A percentile compares a stretch with the other conserved stretches of the same genome.
phyloP scores from a whole-genome alignment of 1,140 invertebrate genomes.

The Steinernema feltiae region DNA sequence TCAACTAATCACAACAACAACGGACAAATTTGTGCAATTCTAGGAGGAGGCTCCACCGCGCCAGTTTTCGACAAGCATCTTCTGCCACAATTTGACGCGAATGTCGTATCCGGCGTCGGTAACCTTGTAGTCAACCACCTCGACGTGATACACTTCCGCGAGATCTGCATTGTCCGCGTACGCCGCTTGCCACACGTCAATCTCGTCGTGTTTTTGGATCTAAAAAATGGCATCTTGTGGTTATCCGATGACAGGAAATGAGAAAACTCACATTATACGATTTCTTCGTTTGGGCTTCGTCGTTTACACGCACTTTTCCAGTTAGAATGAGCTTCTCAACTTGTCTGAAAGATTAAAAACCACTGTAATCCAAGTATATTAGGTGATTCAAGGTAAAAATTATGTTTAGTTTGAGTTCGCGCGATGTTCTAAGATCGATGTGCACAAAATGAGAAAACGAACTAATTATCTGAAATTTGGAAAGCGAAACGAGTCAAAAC shows the following conservation, averaged over 20 bases:
- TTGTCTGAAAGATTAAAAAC: constrained; percentile 18
- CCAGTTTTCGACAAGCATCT: constrained; percentile 37
- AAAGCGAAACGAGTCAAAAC: too few species aligned
- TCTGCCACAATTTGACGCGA: constrained; percentile 32
- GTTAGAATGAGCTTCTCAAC: constrained; percentile 33
- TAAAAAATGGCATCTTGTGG: constrained; percentile 22
- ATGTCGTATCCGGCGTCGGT: constrained; percentile 34
- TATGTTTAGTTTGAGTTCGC: too few species aligned
- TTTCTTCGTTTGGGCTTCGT: constrained; percentile 37
- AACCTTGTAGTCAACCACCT: constrained; percentile 36
- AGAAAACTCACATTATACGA: constrained; percentile 38
- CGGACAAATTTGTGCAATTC: neutral
- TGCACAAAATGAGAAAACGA: too few species aligned
- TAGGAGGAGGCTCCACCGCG: neutral
- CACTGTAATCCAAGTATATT: too few species aligned
- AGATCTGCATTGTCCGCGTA: constrained; percentile 28
- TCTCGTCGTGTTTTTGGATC: constrained; percentile 29
- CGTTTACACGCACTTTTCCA: constrained; percentile 41
- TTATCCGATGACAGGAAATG: neutral
- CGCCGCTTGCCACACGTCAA: constrained; percentile 31
- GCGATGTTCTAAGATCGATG: too few species aligned
- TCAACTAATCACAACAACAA: neutral
- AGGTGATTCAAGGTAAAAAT: too few species aligned
- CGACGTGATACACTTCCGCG: constrained; percentile 27
- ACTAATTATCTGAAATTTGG: too few species aligned